Conservation (phyloP, 2,888 invertebrate species). For the Caenorhabditis zanzibari region DNA sequence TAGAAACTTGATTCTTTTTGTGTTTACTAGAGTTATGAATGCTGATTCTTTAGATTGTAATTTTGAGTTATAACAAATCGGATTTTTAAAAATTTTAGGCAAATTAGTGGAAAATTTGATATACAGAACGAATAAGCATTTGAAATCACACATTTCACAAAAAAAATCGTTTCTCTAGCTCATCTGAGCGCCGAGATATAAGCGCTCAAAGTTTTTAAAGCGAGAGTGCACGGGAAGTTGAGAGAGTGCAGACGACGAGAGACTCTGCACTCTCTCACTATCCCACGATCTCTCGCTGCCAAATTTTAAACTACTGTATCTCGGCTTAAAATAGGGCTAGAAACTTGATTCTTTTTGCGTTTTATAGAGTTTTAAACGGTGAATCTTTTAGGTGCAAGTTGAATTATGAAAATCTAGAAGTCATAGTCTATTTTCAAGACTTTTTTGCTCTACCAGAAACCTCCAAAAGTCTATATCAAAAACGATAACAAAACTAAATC, state of each 20-base stretch:
- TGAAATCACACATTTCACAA: neutral
- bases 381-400: neutral
- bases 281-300: neutral
- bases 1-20: too few relatives aligned
- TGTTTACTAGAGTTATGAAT: too few relatives aligned
- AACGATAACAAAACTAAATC: neutral
- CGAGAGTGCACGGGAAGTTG: neutral
- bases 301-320: neutral
- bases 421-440: too few relatives aligned
- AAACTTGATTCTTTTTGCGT: neutral
- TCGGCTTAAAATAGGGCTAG: neutral
- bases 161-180: neutral
- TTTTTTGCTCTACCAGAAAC: too few relatives aligned
- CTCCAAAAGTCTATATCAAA: constrained; percentile 14
- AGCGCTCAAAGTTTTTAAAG: neutral
- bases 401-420: too few relatives aligned
- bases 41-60: too few relatives aligned
- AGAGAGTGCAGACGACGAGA: neutral
- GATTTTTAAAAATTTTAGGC: too few relatives aligned
- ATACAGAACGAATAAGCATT: neutral
- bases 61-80: too few relatives aligned
- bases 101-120: too few relatives aligned
- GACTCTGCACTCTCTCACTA: neutral
- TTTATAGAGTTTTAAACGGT: neutral
- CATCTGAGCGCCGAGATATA: neutral